Evolutionary conservation across 2,113 vertebrate genomes (phyloP), one percentile per base, ranked within the genome.

Genomic region (Furnarius figulus): DNA sequence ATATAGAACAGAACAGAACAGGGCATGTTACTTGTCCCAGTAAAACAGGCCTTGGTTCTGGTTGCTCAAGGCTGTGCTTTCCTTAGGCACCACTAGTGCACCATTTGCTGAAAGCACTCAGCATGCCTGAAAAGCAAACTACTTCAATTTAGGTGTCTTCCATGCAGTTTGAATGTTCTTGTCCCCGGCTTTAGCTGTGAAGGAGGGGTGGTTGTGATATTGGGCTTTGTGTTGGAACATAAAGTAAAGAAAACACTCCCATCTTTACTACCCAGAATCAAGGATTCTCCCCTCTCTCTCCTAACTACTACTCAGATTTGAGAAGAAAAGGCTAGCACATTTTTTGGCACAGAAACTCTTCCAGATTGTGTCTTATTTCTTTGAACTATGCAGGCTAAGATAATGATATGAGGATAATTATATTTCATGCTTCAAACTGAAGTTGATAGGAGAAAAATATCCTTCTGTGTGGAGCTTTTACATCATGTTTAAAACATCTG

Each of bases 361-460:
- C 98, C 98, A 98, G 98, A 98, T 98, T 98, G 98, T 95, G 91
- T 97, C 98, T 98, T 98, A 94, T 96, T 98, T 98, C 98, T 98
- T 97, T 97, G 97, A 98, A 97, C 96, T 97, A 91, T 86, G 95
- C 94, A 97, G 97, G 97, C 96, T 97, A 97, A 96, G 97, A 98
- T 97, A 97, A 98, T 97, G 98, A 97, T 98, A 97, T 96, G 96
- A 98, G 86, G 96, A 97, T 97, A 98, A 98, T 98, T 97, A 97
- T 85, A 97, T 98, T 97, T 97, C 96, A 81, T 97, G 96, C 89
- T 98, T 97, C 96, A 96, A 97, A 97, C 95, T 97, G 96, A 97
- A 98, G 97, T 96, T 97, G 96, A 97, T 98, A 98, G 88, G 91
- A 97, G 94, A 96, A 97, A 97, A 97, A 98, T 96, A 95, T 91